These are phyloP conservation scores for Notoglanidium macrostoma DNA, from an alignment of 2,797 vertebrate genomes.

Conservation along the genomic window DNA sequence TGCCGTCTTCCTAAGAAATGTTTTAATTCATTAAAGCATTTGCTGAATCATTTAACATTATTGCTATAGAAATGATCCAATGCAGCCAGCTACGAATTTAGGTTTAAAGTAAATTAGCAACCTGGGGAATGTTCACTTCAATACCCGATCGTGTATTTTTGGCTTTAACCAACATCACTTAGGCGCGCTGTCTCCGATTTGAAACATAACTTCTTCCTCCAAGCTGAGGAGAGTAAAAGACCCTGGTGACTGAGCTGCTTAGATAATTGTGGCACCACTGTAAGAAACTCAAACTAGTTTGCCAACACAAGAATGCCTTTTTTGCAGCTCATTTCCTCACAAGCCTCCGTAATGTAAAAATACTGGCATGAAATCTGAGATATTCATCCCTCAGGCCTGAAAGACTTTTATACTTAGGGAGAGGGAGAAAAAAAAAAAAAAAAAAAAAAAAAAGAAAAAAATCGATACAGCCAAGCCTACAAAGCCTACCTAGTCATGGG, in stretches of 20 bases:
- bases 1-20: not conserved
- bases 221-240: not conserved
- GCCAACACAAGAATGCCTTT: not conserved
- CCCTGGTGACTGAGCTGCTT: too few species aligned
- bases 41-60: not conserved
- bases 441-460: not conserved
- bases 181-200: not conserved
- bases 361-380: not conserved
- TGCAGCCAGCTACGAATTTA: not conserved
- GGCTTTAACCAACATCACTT: not conserved
- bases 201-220: too few species aligned
- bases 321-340: not conserved
- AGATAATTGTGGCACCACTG: not conserved
- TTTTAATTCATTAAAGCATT: not conserved
- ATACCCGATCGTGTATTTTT: not conserved
- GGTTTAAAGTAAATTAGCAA: not conserved
- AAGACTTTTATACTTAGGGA: not conserved
- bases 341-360: not conserved
- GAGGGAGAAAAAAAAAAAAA: too few species aligned
- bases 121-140: not conserved
- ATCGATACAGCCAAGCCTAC: conserved; percentile 9
- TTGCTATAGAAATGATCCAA: too few species aligned
- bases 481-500: not conserved
- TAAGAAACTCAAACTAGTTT: not conserved
- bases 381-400: not conserved